Conservation (phyloP, 53 echinoderm and acorn worm species). For the Arbacia lixula region DNA sequence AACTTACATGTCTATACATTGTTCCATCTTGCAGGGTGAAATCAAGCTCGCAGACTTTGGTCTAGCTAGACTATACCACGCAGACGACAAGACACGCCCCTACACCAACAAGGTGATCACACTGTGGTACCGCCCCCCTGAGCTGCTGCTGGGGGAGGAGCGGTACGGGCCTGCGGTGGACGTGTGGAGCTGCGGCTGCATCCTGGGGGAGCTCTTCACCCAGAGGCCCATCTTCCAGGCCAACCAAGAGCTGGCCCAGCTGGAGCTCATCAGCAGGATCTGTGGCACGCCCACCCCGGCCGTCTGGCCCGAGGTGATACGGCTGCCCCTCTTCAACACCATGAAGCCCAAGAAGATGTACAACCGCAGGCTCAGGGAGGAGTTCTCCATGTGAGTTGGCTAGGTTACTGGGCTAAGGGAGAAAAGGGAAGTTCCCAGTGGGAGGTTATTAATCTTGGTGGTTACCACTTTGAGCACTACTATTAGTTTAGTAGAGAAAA, state of each 20-base stretch:
- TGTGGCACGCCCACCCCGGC: slow-evolving; percentile 98
- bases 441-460: too few species aligned
- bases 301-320: slow-evolving; percentile 97
- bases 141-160: slow-evolving; percentile 93
- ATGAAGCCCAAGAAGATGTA: slow-evolving; percentile 98
- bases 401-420: background rate
- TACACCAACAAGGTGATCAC: slow-evolving; percentile 99
- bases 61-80: slow-evolving; percentile 91
- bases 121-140: slow-evolving; percentile 99
- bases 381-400: slow-evolving; percentile 89
- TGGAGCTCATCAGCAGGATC: slow-evolving; percentile 93
- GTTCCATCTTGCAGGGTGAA: too few species aligned
- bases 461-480: too few species aligned
- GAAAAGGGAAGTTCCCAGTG: too few species aligned
- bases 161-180: slow-evolving; percentile 93
- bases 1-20: too few species aligned
- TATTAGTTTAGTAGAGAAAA: too few species aligned
- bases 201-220: slow-evolving; percentile 96
- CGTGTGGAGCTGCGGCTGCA: slow-evolving; percentile 99
- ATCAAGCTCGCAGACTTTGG: slow-evolving; percentile 98
- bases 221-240: slow-evolving; percentile 96
- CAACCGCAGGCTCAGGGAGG: slow-evolving; percentile 85
- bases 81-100: slow-evolving; percentile 94
- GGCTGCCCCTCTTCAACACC: slow-evolving; percentile 92
- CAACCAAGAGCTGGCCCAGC: slow-evolving; percentile 89